Evolutionary conservation across 2,888 invertebrate genomes (phyloP).

Genomic region (Phengaris alcon): DNA sequence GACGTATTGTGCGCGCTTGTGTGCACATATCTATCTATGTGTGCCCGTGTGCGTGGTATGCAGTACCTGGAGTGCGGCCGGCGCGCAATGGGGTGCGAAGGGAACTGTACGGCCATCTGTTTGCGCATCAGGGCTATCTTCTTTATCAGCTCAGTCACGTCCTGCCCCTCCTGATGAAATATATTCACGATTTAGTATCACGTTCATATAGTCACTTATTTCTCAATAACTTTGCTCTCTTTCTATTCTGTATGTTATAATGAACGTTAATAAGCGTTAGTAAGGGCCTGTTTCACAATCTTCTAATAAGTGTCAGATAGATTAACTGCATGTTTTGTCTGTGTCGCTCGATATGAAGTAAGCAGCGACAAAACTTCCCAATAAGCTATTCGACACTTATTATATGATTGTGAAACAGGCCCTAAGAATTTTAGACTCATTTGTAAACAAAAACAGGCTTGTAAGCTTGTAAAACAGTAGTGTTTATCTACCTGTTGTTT

Average conservation of each 20-base stretch:
- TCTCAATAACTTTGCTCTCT: background rate
- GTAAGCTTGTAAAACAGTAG: too few species aligned
- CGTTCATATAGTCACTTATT: background rate
- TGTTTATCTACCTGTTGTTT: slow-evolving; percentile 83
- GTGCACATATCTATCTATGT: background rate
- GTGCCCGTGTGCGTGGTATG: background rate
- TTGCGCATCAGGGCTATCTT: slow-evolving; percentile 86
- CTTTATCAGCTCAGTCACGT: slow-evolving; percentile 89
- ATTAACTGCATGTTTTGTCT: too few species aligned
- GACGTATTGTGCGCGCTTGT: background rate
- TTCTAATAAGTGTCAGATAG: too few species aligned
- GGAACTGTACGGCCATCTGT: slow-evolving; percentile 71
- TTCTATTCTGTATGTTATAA: too few species aligned
- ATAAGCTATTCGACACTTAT: too few species aligned
- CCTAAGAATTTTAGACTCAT: too few species aligned
- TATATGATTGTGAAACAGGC: too few species aligned
- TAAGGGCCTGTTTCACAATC: too few species aligned
- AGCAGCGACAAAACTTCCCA: too few species aligned
- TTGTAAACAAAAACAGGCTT: too few species aligned
- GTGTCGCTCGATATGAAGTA: too few species aligned
- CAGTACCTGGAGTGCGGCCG: slow-evolving; percentile 59
- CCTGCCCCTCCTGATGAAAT: slow-evolving; percentile 85
- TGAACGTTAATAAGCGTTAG: too few species aligned
- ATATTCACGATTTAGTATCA: background rate
- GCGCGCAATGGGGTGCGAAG: slow-evolving; percentile 50